These are phyloP conservation scores for Ivindomyrus marchei DNA, from an alignment of 2,113 vertebrate genomes.

Conservation along the genomic window DNA sequence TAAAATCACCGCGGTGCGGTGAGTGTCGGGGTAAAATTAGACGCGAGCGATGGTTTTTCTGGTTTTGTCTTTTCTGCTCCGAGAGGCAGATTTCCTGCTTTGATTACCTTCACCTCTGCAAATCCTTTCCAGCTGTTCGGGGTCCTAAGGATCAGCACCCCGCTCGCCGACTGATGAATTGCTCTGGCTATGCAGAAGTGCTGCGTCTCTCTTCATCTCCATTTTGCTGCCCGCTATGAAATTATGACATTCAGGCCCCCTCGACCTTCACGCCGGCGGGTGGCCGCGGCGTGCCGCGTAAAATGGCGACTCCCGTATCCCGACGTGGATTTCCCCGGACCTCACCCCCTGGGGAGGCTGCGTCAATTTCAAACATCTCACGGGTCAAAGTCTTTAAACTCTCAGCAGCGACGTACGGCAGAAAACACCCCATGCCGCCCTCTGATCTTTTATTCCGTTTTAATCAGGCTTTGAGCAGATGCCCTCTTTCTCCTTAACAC, in stretches of 20 bases:
- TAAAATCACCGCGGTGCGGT: background rate
- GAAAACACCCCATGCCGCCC: background rate
- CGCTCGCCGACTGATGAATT: slow-evolving; percentile 14
- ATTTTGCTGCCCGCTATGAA: slow-evolving; percentile 12
- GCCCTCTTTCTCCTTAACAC: background rate
- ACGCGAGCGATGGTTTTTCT: background rate
- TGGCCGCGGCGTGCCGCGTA: background rate
- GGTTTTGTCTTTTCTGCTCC: background rate
- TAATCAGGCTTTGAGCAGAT: background rate
- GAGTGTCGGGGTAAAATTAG: background rate
- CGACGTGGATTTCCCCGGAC: background rate
- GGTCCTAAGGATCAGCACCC: slow-evolving; percentile 1
- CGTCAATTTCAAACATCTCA: background rate
- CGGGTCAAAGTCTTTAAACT: background rate
- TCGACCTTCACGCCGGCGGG: slow-evolving; percentile 1
- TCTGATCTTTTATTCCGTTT: background rate
- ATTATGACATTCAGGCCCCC: slow-evolving; percentile 15
- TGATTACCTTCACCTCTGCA: slow-evolving; percentile 16
- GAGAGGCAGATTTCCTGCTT: background rate
- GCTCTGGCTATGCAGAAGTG: background rate
- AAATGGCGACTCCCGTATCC: background rate
- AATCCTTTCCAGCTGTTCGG: slow-evolving; percentile 5
- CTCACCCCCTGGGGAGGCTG: background rate
- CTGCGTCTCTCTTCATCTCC: slow-evolving; percentile 15
- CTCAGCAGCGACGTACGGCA: background rate